Conservation (phyloP, 2,888 invertebrate species). For the Drosophila prostipennis region DNA sequence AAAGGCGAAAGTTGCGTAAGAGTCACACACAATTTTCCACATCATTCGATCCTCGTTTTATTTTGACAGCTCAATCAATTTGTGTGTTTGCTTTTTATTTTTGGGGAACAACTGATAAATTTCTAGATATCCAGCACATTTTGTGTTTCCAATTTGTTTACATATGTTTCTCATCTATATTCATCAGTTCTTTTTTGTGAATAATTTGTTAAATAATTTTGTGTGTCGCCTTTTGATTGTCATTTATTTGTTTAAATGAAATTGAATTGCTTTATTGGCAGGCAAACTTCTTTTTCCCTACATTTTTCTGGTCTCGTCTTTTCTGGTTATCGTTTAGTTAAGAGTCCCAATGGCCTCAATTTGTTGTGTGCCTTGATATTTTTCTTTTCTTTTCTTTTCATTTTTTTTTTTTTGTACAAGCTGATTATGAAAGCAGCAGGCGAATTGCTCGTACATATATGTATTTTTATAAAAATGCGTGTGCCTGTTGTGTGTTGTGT, state of each 20-base stretch:
- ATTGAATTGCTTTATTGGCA: conserved; percentile 34
- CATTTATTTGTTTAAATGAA: conserved; percentile 40
- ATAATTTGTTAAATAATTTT: not conserved
- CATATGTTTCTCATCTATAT: conserved; percentile 5
- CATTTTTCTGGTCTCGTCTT: not conserved
- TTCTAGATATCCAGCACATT: not conserved
- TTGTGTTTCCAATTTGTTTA: conserved; percentile 25
- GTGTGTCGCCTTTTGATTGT: conserved; percentile 12
- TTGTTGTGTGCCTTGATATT: not conserved
- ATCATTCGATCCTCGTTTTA: not conserved
- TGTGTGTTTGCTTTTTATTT: not conserved
- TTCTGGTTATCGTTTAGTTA: conserved; percentile 23
- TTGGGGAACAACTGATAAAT: not conserved
- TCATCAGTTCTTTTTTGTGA: not conserved
- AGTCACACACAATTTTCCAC: not conserved
- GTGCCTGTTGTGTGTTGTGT: conserved; percentile 1
- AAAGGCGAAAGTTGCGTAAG: conserved; percentile 3
- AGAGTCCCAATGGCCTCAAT: conserved; percentile 40
- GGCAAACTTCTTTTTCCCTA: not conserved
- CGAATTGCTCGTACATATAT: not conserved
- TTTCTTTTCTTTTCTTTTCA: not conserved
- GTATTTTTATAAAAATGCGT: conserved; percentile 7
- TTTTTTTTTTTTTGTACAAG: conserved; percentile 4
- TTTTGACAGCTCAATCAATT: conserved; percentile 20
- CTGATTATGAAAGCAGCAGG: conserved; percentile 37